Evolutionary conservation across 2,797 vertebrate genomes (phyloP), one percentile per base, ranked within the genome.

Genomic region (Syngnathus rostellatus): DNA sequence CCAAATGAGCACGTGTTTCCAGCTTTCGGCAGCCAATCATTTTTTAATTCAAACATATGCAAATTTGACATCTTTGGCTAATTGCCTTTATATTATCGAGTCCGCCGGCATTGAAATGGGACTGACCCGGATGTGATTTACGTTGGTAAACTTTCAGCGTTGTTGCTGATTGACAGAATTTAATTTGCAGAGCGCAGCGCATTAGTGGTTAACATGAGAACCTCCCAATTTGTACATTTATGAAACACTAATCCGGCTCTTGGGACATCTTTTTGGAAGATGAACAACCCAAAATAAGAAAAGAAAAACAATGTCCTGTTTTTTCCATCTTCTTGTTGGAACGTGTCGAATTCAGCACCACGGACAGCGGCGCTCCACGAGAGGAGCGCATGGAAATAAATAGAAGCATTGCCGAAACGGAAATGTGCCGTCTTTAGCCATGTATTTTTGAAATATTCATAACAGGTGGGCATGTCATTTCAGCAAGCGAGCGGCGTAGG

Each of bases 321-420:
- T 71, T 19, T 66, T 53, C 8, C 41, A 10, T 43, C 41, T 43
- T 19, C 19, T 51, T 9, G 8, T 51, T n/a, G 8, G n/a, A 51
- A 21, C 2, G n/a, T 60, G 43, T 62, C 50, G 17, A 63, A 58
- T 89, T 88, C 81, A 87, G 83, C 70, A 89, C 86, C 84, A 77
- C 0, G 78, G 88, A 88, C 75, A 91, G 82, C 74, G 48, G 57
- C 77, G 69, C 62, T 70, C 37, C 9, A 21, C 16, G 40, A n/a
- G 66, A 58, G 37, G 23, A 72, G 59, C 41, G 65, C 50, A 71
- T 61, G 2, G 69, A 60, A 50, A 66, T 70, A 54, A 58, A 66
- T 16, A 66, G 25, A 66, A 50, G 62, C 2, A 11, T 74, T 74
- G 67, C 50, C 53, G 50, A 78, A 72, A 74, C 50, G 68, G 72